Evolutionary conservation across 2,888 invertebrate species (phyloP), one percentile per base, ranked within the genome.

Genomic region (Stenodera caucasica): DNA sequence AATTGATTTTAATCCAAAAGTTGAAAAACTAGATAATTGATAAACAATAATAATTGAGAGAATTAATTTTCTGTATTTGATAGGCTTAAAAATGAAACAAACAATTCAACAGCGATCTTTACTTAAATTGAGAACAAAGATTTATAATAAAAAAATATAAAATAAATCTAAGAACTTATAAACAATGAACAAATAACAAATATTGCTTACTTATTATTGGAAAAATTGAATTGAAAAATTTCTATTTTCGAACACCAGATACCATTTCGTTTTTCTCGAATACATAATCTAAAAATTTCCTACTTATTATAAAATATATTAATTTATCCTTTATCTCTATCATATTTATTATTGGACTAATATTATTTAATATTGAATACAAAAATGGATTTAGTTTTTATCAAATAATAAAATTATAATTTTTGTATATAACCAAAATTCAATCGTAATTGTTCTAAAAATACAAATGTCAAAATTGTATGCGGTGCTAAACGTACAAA

Each of bases 401-500:
- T n/a, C n/a, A n/a, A n/a, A n/a, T n/a, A n/a, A n/a, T n/a, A n/a
- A n/a, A n/a, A n/a, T n/a, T n/a, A n/a, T n/a, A 32, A 5, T 4
- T 15, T 37, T 3, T 14, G 61, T 9, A 57, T 35, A 26, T 55
- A 26, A 7, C 93, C 93, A 76, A 92, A 92, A 74, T 90, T 37
- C 2, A 37, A 15, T 8, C 37, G 88, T 64, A 99, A 83, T 81
- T 98, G 97, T 82, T 99, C 98, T 72, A 98, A 85, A 81, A 98
- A 92, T 57, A 98, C 86, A 80, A 98, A 98, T 0, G 96, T 96
- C n/a, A 98, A 83, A 64, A 99, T 91, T 1, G 98, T 99, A 69
- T 98, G 98, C 3, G 98, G 98, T 9, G 94, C 96, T 49, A 99
- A 85, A 55, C 98, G 88, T 26, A 96, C 88, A 81, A 97, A 98